Percentiles rank a stretch among this genome's conserved stretches.
Conservation (phyloP, 2,797 vertebrate genomes). For the Kryptolebias ocellatus region DNA sequence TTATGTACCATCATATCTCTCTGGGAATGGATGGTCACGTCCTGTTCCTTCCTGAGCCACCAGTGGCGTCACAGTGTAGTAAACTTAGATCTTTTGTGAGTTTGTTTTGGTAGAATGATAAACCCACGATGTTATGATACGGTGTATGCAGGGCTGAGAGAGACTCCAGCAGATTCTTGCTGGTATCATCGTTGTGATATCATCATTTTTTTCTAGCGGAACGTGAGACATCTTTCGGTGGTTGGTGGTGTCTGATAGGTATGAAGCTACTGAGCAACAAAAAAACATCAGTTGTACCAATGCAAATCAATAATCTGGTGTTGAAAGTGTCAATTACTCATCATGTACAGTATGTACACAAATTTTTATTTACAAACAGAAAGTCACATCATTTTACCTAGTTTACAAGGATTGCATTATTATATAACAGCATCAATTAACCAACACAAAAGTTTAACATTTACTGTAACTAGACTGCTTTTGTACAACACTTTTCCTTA, state of each 20-base stretch:
- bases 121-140: background rate
- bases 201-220: background rate
- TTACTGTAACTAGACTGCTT: background rate
- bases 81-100: background rate
- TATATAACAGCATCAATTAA: background rate
- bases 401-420: background rate
- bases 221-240: background rate
- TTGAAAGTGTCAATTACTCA: constrained; percentile 34
- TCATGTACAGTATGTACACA: constrained; percentile 12
- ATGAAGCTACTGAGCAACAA: constrained; percentile 66
- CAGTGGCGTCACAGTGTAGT: background rate
- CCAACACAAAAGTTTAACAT: background rate
- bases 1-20: constrained; percentile 1
- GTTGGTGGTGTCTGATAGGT: background rate
- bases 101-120: constrained; percentile 2
- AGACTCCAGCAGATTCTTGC: background rate
- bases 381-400: constrained; percentile 4
- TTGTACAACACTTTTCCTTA: background rate
- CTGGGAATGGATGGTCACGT: background rate
- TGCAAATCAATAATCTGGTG: constrained; percentile 36
- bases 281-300: constrained; percentile 59
- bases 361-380: constrained; percentile 13
- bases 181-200: background rate
- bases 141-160: background rate
- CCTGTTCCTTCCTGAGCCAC: constrained; percentile 5